Base-by-base conservation (phyloP, 1,140 invertebrate genomes). In the Bombus confusus region DNA sequence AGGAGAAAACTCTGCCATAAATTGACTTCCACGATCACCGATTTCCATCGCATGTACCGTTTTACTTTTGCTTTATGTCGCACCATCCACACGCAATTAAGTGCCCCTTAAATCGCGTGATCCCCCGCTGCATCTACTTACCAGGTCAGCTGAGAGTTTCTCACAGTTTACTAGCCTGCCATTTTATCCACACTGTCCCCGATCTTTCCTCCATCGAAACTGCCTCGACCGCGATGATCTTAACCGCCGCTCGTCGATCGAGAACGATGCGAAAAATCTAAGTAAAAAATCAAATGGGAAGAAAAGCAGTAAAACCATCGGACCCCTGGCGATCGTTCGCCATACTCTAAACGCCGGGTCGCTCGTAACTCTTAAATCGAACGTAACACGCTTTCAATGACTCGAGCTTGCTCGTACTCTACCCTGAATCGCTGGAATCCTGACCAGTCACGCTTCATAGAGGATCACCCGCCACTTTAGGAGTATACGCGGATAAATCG, bases 381-480 rank as follows among this genome's bases (percentile, higher is more conserved):
- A 83, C 68, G 71, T 69, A 76, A 86, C 83, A 64, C 76, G 72
- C 41, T 64, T 71, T 64, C 62, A 47, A 69, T 71, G 75, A 82
- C 52, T 88, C 74, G 52, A 82, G 41, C 62, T n/a, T 22, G 34
- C 59, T 22, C 22, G 18, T 57, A 39, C 12, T 68, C 68, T 52
- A 31, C n/a, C 52, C 39, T 10, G 73, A 52, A 88, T 77, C 52
- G n/a, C 52, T 13, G 12, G 73, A 57, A 86, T 72, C 90, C 87
- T 88, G 90, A 91, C 88, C 91, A 76, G 90, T 93, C 92, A 90
- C 91, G 91, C 89, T 92, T 93, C 92, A 93, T 93, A 91, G 93
- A 89, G 86, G 83, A 87, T 92, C 85, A 87, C 84, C 86, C 86
- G 85, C 87, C 87, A 84, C 87, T 92, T 91, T 89, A 86, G 88